Evolutionary conservation across 2,113 vertebrate genomes (phyloP).

Genomic region (Dasyprocta punctata): DNA sequence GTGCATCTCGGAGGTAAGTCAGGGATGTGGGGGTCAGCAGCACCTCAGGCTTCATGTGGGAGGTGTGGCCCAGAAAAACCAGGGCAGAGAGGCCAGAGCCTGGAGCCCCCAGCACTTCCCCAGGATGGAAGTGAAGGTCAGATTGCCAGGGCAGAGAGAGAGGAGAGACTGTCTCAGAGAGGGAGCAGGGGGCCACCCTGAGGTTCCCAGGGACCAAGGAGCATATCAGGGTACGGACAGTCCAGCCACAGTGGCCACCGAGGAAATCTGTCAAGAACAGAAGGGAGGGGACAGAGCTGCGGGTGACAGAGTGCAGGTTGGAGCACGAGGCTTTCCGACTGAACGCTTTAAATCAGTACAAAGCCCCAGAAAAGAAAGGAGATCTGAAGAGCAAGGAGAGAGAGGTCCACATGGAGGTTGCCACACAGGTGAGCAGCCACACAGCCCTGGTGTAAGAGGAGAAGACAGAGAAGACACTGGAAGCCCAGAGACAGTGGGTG

Average conservation of each 20-base stretch:
- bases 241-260: not conserved
- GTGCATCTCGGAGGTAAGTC: not conserved
- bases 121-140: not conserved
- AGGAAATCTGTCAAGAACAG: not conserved
- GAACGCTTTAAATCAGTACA: no score
- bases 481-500: not conserved
- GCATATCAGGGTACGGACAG: no score
- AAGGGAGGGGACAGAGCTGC: no score
- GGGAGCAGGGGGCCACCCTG: not conserved
- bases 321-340: not conserved
- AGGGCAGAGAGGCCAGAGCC: no score
- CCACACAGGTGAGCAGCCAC: not conserved
- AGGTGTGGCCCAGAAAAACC: not conserved
- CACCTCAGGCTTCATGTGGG: not conserved
- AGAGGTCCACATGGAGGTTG: fast-evolving
- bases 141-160: not conserved
- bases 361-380: not conserved
- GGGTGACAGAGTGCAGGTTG: not conserved
- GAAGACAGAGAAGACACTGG: not conserved
- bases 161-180: not conserved
- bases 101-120: not conserved
- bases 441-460: not conserved
- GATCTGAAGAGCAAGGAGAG: not conserved
- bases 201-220: no score
- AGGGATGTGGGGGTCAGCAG: not conserved